phyloP scores from a whole-genome alignment of 2,797 vertebrate genomes.

The Sciurus carolinensis region DNA sequence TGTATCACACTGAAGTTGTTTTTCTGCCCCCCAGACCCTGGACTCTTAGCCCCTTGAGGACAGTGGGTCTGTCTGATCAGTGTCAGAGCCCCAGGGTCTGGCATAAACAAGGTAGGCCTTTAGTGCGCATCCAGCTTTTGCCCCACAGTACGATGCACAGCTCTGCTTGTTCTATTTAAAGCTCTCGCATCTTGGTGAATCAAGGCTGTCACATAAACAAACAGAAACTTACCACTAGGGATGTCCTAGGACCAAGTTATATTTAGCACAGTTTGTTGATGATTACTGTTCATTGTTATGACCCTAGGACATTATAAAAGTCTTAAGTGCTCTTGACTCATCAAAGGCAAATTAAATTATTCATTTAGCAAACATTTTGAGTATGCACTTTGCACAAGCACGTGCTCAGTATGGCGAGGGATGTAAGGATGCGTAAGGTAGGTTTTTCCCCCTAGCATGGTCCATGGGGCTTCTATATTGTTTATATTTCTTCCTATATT shows the following conservation, averaged over 20 bases:
- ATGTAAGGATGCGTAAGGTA: neutral
- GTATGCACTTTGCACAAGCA: neutral
- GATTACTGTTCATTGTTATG: slow-evolving; percentile 31
- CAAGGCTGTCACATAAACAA: slow-evolving; percentile 13
- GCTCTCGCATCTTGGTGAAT: neutral
- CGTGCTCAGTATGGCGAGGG: neutral
- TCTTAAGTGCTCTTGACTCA: slow-evolving; percentile 66
- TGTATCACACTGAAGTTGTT: neutral
- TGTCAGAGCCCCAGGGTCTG: no score
- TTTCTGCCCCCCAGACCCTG: neutral
- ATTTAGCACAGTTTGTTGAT: slow-evolving; percentile 65
- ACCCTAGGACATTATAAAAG: slow-evolving; percentile 66
- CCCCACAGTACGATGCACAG: neutral
- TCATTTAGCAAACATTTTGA: slow-evolving; percentile 65
- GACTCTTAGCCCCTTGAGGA: neutral
- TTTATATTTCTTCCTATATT: neutral
- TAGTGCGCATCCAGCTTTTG: neutral
- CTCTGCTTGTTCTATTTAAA: neutral
- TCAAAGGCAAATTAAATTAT: slow-evolving; percentile 68
- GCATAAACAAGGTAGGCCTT: neutral
- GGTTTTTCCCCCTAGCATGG: neutral
- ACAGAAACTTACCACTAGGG: slow-evolving; percentile 28
- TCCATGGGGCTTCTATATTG: neutral
- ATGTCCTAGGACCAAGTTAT: slow-evolving; percentile 11
- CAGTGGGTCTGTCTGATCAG: neutral